Evolutionary conservation across 2,888 invertebrate genomes (phyloP).

Genomic region (Morpho helenor): DNA sequence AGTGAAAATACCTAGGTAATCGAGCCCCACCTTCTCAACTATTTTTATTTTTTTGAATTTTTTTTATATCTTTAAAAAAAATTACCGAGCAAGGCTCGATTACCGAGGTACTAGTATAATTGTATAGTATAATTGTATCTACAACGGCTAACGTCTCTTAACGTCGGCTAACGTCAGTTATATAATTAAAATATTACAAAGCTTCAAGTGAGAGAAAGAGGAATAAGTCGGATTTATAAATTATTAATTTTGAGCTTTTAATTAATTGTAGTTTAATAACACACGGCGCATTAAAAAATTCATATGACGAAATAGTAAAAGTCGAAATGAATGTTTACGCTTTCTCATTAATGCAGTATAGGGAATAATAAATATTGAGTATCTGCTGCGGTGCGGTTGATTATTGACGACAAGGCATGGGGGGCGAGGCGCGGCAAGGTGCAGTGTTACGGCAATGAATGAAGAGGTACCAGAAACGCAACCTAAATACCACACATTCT

Average conservation of each 20-base stretch:
- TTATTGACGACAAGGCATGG: constrained; percentile 27
- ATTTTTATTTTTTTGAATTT: no score
- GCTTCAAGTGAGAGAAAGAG: no score
- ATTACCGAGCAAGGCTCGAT: no score
- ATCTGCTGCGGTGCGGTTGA: constrained; percentile 27
- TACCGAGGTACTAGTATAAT: no score
- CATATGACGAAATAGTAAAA: constrained; percentile 34
- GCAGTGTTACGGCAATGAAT: constrained; percentile 74
- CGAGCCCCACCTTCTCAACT: no score
- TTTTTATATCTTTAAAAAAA: no score
- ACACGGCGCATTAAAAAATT: constrained; percentile 20
- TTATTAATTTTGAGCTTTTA: not conserved
- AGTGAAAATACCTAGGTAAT: no score
- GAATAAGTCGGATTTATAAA: no score
- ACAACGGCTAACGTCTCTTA: no score
- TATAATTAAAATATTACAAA: no score
- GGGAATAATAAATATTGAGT: constrained; percentile 53
- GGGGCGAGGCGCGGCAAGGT: constrained; percentile 43
- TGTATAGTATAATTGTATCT: no score
- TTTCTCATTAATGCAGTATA: constrained; percentile 50
- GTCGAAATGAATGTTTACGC: constrained; percentile 45
- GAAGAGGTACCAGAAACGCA: constrained; percentile 75
- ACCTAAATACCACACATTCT: constrained; percentile 77
- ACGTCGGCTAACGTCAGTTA: no score
- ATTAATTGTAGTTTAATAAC: constrained; percentile 9